A percentile compares a stretch with the other conserved stretches of the same genome.
Evolutionary conservation across 2,797 vertebrate genomes (phyloP).

Genomic region (Morelia viridis): DNA sequence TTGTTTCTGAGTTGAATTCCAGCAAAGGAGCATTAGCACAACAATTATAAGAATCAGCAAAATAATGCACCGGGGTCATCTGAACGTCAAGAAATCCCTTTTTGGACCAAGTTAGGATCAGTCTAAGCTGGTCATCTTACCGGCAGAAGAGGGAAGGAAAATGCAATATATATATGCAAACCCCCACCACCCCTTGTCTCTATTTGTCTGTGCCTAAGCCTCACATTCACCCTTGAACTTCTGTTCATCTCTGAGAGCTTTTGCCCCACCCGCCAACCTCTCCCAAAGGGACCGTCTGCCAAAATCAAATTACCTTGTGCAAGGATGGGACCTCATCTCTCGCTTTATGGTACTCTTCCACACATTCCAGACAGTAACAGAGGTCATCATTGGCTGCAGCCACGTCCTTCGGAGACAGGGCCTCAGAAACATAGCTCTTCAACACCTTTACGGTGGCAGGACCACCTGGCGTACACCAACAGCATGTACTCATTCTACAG

Average conservation of each 20-base stretch:
- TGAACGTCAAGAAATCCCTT: neutral
- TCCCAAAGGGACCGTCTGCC: no score
- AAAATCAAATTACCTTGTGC: slow-evolving; percentile 73
- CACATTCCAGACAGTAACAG: slow-evolving; percentile 81
- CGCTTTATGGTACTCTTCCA: slow-evolving; percentile 81
- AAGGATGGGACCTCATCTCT: slow-evolving; percentile 72
- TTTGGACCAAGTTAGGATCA: neutral
- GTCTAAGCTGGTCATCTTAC: no score
- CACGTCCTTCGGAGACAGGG: slow-evolving; percentile 56
- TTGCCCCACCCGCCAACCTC: neutral
- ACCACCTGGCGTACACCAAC: slow-evolving; percentile 80
- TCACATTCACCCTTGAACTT: no score
- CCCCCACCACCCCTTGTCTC: no score
- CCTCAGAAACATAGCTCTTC: slow-evolving; percentile 68
- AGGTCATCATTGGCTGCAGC: slow-evolving; percentile 77
- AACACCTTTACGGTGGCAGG: slow-evolving; percentile 65
- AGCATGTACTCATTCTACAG: slow-evolving; percentile 80
- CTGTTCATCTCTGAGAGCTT: neutral
- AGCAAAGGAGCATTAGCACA: neutral
- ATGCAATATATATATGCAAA: no score
- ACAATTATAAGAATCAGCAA: neutral
- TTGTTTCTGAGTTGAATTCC: neutral
- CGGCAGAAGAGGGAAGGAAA: no score
- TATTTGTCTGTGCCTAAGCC: no score
- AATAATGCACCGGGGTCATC: neutral